These are phyloP conservation scores for Formicarius rufipectus DNA, from an alignment of 2,113 vertebrate genomes.

Conservation along the genomic window DNA sequence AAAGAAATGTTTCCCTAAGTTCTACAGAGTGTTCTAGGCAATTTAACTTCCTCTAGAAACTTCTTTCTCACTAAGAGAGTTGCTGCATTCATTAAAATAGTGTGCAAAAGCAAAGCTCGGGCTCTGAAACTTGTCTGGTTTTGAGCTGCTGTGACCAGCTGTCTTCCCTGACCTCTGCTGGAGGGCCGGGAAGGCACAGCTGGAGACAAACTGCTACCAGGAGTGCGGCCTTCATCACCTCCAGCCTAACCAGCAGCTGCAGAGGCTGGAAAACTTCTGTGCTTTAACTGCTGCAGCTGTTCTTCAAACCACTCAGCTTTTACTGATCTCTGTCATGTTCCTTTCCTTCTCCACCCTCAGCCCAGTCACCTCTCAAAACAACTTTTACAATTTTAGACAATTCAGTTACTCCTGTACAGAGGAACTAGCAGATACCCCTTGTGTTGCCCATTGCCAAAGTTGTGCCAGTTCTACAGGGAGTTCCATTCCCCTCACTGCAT, in stretches of 20 bases:
- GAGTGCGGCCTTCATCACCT: not conserved
- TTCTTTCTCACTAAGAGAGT: not conserved
- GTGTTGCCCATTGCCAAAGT: not conserved
- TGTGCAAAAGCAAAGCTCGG: not conserved
- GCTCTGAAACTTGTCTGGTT: not conserved
- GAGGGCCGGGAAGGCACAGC: not conserved
- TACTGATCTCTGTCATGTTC: not conserved
- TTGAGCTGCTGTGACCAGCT: not conserved
- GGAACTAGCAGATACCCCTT: not conserved
- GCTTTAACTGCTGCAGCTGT: not conserved
- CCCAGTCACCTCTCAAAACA: not conserved
- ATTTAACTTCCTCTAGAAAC: not conserved
- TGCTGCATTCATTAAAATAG: not conserved
- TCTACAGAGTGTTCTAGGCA: not conserved
- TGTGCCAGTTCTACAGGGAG: not conserved
- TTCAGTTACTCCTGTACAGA: not conserved
- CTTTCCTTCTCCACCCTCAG: not conserved
- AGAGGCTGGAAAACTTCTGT: not conserved
- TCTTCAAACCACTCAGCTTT: not conserved
- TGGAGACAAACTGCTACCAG: not conserved
- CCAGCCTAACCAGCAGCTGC: not conserved
- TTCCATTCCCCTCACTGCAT: not conserved
- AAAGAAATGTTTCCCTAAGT: not conserved
- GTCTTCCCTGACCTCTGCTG: conserved; percentile 31
- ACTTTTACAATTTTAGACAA: not conserved